These are phyloP conservation scores for Geothlypis trichas DNA, from an alignment of 2,113 vertebrate genomes.

Conservation along the genomic window DNA sequence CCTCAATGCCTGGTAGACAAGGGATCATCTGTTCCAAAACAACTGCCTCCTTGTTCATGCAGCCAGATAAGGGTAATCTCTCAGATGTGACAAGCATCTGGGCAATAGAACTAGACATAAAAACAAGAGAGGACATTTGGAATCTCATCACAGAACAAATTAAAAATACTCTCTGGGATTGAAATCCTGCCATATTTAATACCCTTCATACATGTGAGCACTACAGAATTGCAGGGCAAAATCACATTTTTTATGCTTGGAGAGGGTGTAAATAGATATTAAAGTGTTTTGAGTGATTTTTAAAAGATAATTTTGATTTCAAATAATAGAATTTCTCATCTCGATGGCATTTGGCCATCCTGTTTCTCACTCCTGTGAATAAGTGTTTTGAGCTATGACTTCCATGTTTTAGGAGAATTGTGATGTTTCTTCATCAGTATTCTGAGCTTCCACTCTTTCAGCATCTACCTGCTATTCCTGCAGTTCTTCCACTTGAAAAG, in stretches of 20 bases:
- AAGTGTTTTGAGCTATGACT: not conserved
- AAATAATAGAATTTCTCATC: not conserved
- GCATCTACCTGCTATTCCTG: not conserved
- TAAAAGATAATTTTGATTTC: not conserved
- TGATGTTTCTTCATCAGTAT: not conserved
- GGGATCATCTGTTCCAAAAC: not conserved
- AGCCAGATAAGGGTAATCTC: not conserved
- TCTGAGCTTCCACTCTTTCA: not conserved
- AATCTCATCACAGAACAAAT: slow-evolving; percentile 1
- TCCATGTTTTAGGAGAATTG: not conserved
- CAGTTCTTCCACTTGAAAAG: not conserved
- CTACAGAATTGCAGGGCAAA: not conserved
- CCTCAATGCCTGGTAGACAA: not conserved
- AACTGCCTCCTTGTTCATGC: not conserved
- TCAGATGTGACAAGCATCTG: slow-evolving; percentile 5
- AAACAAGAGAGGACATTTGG: slow-evolving; percentile 6
- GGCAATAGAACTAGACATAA: not conserved
- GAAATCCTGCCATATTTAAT: not conserved
- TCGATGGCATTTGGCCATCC: not conserved
- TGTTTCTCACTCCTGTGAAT: not conserved
- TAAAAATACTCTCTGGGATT: not conserved
- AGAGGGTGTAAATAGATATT: not conserved
- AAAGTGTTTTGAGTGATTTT: rapidly evolving
- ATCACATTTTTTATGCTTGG: not conserved
- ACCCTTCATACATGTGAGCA: not conserved